phyloP scores from a whole-genome alignment of 2,113 vertebrate genomes.

The Sterna hirundo region DNA sequence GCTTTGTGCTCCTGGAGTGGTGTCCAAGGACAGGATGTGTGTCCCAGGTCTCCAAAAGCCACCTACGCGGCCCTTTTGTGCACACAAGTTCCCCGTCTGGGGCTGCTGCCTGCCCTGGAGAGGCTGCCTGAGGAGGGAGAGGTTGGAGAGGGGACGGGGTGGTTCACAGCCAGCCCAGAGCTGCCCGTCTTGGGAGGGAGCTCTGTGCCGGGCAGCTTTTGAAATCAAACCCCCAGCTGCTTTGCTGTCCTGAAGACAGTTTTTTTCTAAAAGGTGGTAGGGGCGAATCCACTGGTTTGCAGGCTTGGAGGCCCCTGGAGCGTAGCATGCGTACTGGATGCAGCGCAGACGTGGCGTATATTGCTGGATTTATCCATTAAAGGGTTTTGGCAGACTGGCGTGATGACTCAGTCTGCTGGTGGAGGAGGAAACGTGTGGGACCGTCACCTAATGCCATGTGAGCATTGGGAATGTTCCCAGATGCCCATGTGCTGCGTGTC shows the following conservation, averaged over 20 bases:
- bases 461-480: background rate
- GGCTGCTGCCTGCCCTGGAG: background rate
- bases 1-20: background rate
- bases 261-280: background rate
- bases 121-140: background rate
- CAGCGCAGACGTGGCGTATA: rapidly evolving
- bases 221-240: background rate
- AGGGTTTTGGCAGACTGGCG: background rate
- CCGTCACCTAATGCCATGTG: background rate
- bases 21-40: background rate
- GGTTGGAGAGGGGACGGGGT: background rate
- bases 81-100: rapidly evolving
- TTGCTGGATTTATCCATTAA: background rate
- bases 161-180: background rate
- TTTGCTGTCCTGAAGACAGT: background rate
- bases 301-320: background rate
- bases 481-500: rapidly evolving
- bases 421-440: background rate
- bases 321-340: rapidly evolving
- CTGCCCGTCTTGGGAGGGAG: background rate
- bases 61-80: rapidly evolving
- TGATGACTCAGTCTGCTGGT: background rate
- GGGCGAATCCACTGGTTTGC: background rate
- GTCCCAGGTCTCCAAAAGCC: background rate
- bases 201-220: background rate